Evolutionary conservation across 1,140 invertebrate genomes (phyloP), one percentile per base, ranked within the genome.

Genomic region (Hylyphantes graminicola): DNA sequence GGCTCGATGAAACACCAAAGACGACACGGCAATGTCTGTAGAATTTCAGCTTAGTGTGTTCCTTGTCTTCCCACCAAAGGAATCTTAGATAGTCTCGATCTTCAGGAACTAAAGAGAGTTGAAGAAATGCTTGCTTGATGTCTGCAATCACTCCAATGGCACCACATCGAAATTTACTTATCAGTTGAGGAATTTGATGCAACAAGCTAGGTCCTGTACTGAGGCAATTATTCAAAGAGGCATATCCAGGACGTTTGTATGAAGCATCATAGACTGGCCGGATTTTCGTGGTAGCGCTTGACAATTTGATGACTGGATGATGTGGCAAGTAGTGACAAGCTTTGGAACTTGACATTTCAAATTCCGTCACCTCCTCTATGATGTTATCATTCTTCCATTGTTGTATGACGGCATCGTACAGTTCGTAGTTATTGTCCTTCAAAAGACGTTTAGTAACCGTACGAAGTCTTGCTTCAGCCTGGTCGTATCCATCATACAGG

Each of bases 221-320:
- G 2, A 59, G n/a, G n/a, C 57, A 59, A n/a, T 59, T 2, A 13
- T 59, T n/a, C 6, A 59, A 59, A 2, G 12, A 59, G n/a, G 12
- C 57, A 57, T 15, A 80, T 80, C 77, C 79, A 13, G 35, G 55
- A 51, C 8, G 11, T 54, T 81, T 73, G 19, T 61, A 72, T 2
- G 79, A 81, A 4, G 55, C 54, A 5, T 81, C 67, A 21, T 63
- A 81, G 21, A 73, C 79, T 63, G 67, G 77, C 4, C 50, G 51
- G n/a, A 57, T 53, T 3, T 68, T 73, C 7, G 19, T 68, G 5
- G 53, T 79, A 21, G n/a, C 0, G 50, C 50, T 50, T 67, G 17
- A 7, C 0, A 15, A 1, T 19, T 76, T 63, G 7, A 8, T 0
- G 35, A 74, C 72, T 13, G 72, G 51, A 17, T 54, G n/a, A 57